Conservation (phyloP, 2,797 vertebrate genomes). For the Dallia pectoralis region DNA sequence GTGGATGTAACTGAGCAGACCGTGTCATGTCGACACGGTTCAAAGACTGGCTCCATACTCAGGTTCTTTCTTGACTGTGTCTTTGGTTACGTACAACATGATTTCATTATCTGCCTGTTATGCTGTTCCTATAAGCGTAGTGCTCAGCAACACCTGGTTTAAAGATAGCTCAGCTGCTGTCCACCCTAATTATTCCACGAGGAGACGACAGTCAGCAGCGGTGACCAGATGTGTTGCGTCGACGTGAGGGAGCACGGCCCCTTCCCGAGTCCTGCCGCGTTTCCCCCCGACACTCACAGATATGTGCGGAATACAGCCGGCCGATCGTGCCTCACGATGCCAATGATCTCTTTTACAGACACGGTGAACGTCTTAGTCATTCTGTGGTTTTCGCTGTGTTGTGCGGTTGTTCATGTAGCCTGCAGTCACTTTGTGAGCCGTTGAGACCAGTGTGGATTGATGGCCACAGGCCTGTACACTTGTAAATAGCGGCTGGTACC, state of each 20-base stretch:
- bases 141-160: conserved; percentile 35
- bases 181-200: conserved; percentile 33
- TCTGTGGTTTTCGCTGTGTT: conserved; percentile 65
- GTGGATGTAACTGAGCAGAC: conserved; percentile 13
- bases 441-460: conserved; percentile 68
- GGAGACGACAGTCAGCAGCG: conserved; percentile 3
- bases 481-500: conserved; percentile 64
- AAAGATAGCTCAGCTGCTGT: conserved; percentile 22
- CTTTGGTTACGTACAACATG: conserved; percentile 21
- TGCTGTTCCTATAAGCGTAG: conserved; percentile 4
- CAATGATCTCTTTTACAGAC: conserved; percentile 28
- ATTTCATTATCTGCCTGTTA: conserved; percentile 21
- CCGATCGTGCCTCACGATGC: neutral
- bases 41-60: conserved; percentile 16
- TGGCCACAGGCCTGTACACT: conserved; percentile 63
- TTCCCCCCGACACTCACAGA: too few relatives aligned
- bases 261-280: neutral
- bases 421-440: conserved; percentile 63
- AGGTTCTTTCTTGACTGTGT: neutral
- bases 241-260: neutral
- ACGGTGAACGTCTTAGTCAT: conserved; percentile 46
- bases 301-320: too few relatives aligned
- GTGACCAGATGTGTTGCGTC: neutral
- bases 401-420: conserved; percentile 50
- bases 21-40: neutral